Evolutionary conservation across 2,113 vertebrate genomes (phyloP), one percentile per base, ranked within the genome.

Genomic region (Neogobius melanostomus): DNA sequence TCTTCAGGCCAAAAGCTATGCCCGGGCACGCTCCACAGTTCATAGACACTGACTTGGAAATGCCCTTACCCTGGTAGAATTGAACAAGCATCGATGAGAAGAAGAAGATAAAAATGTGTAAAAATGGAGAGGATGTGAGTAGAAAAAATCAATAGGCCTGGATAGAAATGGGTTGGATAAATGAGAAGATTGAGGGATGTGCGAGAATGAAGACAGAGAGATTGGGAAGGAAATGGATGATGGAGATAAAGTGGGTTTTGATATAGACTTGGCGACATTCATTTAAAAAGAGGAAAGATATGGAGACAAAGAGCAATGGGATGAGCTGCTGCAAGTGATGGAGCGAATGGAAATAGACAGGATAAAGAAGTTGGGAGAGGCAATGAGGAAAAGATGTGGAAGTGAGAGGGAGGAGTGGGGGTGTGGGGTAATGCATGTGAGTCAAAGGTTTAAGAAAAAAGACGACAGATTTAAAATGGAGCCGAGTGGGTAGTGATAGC

Each of bases 1-100:
- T 45, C 71, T 82, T 81, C 49, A 81, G 46, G 14, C 67, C 78
- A 66, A 67, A 14, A 2, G 28, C 5, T 68, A 77, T 3, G 6
- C 52, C 76, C 43, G 10, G 68, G 50, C 82, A 88, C 0, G 79
- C 72, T 62, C 88, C 87, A 59, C 77, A 82, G 71, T 85, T 90
- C 86, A 91, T 77, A 69, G 90, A 91, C 36, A 85, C 53, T 0
- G 89, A 89, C 64, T 88, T 91, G 70, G 86, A 82, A 64, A 91
- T 63, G n/a, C 68, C 69, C 56, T 76, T 88, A 1, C 52, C 79
- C 87, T 90, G 57, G 44, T 68, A 46, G 51, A 64, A 74, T 46
- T 50, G 62, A 77, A 12, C 36, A 28, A 72, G 45, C 43, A 56
- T 14, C 56, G 17, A 46, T 15, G 11, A 62, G 43, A 65, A 72